These are phyloP conservation scores for Troides helena DNA, from an alignment of 2,888 invertebrate genomes.

Conservation along the genomic window DNA sequence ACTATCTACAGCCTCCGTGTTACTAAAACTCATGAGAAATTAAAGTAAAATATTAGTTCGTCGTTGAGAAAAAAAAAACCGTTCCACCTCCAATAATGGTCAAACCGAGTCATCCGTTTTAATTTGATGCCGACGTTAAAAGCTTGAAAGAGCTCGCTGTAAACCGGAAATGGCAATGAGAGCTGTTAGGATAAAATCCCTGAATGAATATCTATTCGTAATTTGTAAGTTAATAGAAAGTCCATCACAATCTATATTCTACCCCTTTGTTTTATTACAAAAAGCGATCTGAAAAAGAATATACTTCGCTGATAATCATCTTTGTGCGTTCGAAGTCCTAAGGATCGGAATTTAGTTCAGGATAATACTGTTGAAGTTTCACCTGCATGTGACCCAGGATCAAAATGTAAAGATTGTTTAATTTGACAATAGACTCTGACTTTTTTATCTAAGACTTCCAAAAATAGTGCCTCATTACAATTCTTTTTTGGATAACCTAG, in stretches of 20 bases:
- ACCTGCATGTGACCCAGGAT: no score
- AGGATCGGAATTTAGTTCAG: no score
- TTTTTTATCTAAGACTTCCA: no score
- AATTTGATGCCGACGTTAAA: slow-evolving; percentile 19
- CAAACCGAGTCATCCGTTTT: slow-evolving; percentile 10
- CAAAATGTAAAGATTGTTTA: no score
- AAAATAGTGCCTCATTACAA: no score
- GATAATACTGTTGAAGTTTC: no score
- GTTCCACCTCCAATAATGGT: background rate
- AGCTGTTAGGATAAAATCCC: slow-evolving; percentile 19
- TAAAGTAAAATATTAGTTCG: no score
- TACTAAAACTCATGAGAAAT: no score
- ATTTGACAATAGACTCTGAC: no score
- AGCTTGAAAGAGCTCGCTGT: slow-evolving; percentile 3
- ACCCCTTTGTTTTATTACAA: background rate
- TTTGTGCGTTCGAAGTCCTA: background rate
- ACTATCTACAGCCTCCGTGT: no score
- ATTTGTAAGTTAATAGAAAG: slow-evolving; percentile 7
- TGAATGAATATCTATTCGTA: slow-evolving; percentile 1
- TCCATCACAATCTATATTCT: background rate
- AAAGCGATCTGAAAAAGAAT: background rate
- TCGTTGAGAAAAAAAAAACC: background rate
- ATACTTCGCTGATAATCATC: background rate
- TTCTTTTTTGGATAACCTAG: no score
- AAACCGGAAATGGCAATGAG: slow-evolving; percentile 11